Evolutionary conservation across 2,888 invertebrate genomes (phyloP), one percentile per base, ranked within the genome.

Genomic region (Agrochola macilenta): DNA sequence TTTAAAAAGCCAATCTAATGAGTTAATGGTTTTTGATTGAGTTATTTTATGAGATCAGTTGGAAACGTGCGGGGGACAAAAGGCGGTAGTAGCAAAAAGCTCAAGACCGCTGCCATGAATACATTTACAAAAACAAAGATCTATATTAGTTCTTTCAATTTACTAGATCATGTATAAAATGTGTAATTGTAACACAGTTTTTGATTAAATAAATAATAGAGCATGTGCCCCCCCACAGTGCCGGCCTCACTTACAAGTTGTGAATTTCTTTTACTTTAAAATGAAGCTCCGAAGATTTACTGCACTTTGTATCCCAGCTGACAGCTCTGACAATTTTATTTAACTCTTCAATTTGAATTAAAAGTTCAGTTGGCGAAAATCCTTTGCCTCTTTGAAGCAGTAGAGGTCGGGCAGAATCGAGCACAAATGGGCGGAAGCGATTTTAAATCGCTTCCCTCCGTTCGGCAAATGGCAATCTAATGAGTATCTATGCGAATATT

Each of bases 271-370:
- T 30, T 30, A 30, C 30, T 30, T 35, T 46, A 69, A 66, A 61
- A 14, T 39, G 35, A 68, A 46, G 26, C 49, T 54, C 14, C 5
- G 11, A 30, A 74, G 58, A 46, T 74, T 46, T n/a, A 35, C 68
- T 39, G 35, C 64, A 52, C n/a, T 35, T 52, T 12, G 23, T 43
- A 68, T 52, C n/a, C n/a, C 46, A 54, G 46, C 26, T 65, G 64
- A 39, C 14, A 46, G 39, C 46, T 20, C 9, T 43, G 64, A 57
- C 0, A 57, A 39, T 60, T 35, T 23, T 63, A 63, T 80, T 80
- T 52, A 52, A 64, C 30, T 76, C 8, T 52, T 35, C 23, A 74
- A n/a, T 64, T 69, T 52, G 2, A 64, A 60, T n/a, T n/a, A 58
- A 69, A 60, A 60, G n/a, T n/a, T n/a, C n/a, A 26, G 30, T 26